These are phyloP conservation scores for Australoheros scitulus DNA, from an alignment of 2,113 vertebrate species.

Conservation along the genomic window DNA sequence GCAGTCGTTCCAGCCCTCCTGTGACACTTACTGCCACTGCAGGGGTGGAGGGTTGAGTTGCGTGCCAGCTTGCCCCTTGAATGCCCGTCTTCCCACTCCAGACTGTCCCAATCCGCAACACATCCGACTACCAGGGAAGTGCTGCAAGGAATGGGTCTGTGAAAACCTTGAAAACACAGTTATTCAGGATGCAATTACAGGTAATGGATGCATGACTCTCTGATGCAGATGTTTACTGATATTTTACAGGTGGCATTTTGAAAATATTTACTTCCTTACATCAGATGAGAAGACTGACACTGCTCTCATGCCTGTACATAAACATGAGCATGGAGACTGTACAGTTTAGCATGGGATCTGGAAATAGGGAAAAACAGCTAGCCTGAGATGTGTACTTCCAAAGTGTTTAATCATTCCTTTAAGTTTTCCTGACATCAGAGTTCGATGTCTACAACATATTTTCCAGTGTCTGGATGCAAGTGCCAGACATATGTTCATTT, in stretches of 20 bases:
- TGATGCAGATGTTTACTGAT: not conserved
- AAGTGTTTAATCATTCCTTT: not conserved
- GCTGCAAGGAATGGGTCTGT: slow-evolving; percentile 94
- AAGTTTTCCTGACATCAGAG: slow-evolving; percentile 8
- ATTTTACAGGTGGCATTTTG: not conserved
- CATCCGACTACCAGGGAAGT: slow-evolving; percentile 85
- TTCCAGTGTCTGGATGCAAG: slow-evolving; percentile 5
- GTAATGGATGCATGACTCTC: slow-evolving; percentile 58
- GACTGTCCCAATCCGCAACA: slow-evolving; percentile 88
- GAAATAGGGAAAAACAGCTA: not conserved
- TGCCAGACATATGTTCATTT: not conserved
- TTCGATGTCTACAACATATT: slow-evolving; percentile 12
- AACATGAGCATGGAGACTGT: not conserved
- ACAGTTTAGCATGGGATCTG: not conserved
- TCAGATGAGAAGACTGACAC: no score
- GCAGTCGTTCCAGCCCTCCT: slow-evolving; percentile 91
- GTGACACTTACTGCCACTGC: slow-evolving; percentile 86
- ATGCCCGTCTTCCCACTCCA: slow-evolving; percentile 79
- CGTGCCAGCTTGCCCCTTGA: slow-evolving; percentile 83
- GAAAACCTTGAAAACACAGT: slow-evolving; percentile 79
- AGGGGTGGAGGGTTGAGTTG: slow-evolving; percentile 87
- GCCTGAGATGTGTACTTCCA: not conserved
- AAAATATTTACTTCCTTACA: no score
- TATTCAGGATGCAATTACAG: slow-evolving; percentile 78
- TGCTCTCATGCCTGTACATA: not conserved